phyloP scores from a whole-genome alignment of 37 sponge, comb jelly and placozoan genomes.

The Tethya wilhelma region DNA sequence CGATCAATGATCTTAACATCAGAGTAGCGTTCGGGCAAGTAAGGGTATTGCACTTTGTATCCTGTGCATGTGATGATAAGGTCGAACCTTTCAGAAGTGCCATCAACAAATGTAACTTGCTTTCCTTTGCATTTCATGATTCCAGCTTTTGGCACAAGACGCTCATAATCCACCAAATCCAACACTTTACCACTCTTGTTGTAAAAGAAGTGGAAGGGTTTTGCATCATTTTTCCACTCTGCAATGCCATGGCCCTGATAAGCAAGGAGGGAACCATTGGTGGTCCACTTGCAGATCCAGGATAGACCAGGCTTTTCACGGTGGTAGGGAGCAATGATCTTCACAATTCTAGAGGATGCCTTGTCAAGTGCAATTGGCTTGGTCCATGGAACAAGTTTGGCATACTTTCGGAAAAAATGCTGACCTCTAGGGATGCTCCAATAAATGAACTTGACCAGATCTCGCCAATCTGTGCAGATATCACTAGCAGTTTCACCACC shows the following conservation, averaged over 20 bases:
- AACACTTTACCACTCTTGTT: conserved; percentile 78
- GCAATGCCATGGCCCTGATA: conserved; percentile 86
- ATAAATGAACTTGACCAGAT: conserved; percentile 58
- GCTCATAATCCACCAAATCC: conserved; percentile 74
- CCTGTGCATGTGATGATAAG: conserved; percentile 73
- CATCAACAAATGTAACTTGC: conserved; percentile 60
- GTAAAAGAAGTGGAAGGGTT: conserved; percentile 55
- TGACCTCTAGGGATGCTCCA: conserved; percentile 87
- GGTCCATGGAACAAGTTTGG: conserved; percentile 70
- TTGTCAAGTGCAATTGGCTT: conserved; percentile 76
- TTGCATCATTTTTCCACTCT: conserved; percentile 74
- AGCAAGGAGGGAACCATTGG: conserved; percentile 76
- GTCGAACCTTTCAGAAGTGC: conserved; percentile 68
- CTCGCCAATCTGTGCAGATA: conserved; percentile 67
- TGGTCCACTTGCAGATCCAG: conserved; percentile 89
- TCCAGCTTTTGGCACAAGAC: conserved; percentile 67
- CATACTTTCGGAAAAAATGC: conserved; percentile 82
- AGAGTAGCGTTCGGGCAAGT: conserved; percentile 56
- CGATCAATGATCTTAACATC: conserved; percentile 44
- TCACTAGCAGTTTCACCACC: conserved; percentile 91
- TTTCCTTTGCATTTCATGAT: conserved; percentile 49
- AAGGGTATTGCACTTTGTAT: conserved; percentile 48
- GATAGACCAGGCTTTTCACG: conserved; percentile 68
- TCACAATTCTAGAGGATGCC: conserved; percentile 68
- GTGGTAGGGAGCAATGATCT: conserved; percentile 58